A percentile compares a stretch with the other conserved stretches of the same genome.
These are phyloP conservation scores for Argentina silus DNA, from an alignment of 2,797 vertebrate species.

Conservation along the genomic window DNA sequence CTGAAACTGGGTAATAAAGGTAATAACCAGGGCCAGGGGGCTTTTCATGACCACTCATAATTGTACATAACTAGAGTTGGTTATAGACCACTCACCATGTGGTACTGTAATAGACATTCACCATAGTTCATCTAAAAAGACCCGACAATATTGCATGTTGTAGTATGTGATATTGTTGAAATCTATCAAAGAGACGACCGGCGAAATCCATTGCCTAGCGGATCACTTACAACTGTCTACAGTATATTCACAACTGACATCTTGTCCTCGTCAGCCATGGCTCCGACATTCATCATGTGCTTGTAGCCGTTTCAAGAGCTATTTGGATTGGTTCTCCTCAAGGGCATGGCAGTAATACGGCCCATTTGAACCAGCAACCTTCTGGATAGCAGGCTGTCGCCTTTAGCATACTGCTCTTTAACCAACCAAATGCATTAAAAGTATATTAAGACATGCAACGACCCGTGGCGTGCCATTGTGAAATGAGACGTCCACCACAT, in stretches of 20 bases:
- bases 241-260: constrained; percentile 28
- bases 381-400: not conserved
- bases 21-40: too few relatives aligned
- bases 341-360: constrained; percentile 10
- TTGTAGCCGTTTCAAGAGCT: constrained; percentile 28
- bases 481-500: constrained; percentile 43
- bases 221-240: not conserved
- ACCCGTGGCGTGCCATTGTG: constrained; percentile 34
- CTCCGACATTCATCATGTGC: constrained; percentile 26
- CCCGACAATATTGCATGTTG: too few relatives aligned
- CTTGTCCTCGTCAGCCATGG: constrained; percentile 37
- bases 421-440: constrained; percentile 29
- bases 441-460: constrained; percentile 31
- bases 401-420: constrained; percentile 28
- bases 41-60: too few relatives aligned
- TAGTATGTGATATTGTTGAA: too few relatives aligned
- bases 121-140: too few relatives aligned
- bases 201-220: too few relatives aligned
- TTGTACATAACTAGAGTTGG: too few relatives aligned
- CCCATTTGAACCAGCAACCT: constrained; percentile 19
- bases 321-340: constrained; percentile 24
- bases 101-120: too few relatives aligned
- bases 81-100: too few relatives aligned
- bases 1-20: too few relatives aligned
- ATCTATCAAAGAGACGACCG: too few relatives aligned